These are phyloP conservation scores for Drosophila prosaltans DNA, from an alignment of 1,140 invertebrate species.

Conservation along the genomic window DNA sequence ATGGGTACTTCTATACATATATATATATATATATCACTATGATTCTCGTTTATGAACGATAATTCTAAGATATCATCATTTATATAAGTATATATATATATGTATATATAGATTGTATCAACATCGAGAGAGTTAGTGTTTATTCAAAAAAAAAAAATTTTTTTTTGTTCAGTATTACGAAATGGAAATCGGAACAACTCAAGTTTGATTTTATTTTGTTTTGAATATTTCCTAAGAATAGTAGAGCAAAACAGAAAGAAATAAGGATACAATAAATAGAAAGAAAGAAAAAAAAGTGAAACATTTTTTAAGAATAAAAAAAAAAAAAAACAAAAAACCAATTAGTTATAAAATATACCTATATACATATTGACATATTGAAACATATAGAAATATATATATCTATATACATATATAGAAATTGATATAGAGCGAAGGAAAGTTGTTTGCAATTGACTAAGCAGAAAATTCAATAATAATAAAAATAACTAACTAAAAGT, in stretches of 20 bases:
- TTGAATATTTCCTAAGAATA: constrained; percentile 11
- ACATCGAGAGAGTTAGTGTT: not conserved
- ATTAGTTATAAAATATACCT: constrained; percentile 65
- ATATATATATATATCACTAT: not conserved
- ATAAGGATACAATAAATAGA: constrained; percentile 55
- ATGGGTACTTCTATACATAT: not conserved
- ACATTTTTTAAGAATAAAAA: constrained; percentile 70
- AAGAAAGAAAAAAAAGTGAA: constrained; percentile 50
- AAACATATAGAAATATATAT: constrained; percentile 40
- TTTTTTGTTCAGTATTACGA: not conserved
- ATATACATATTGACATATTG: constrained; percentile 39
- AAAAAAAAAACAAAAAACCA: constrained; percentile 18
- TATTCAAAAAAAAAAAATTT: not conserved
- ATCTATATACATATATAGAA: constrained; percentile 60
- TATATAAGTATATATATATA: not conserved
- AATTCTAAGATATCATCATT: too few species aligned
- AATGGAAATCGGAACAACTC: not conserved
- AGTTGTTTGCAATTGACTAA: constrained; percentile 76
- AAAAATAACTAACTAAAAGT: constrained; percentile 50
- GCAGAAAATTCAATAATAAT: constrained; percentile 34
- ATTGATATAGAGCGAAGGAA: constrained; percentile 59
- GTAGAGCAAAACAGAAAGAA: constrained; percentile 43
- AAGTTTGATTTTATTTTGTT: not conserved
- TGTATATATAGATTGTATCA: not conserved
- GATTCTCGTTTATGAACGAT: too few species aligned